A percentile compares a stretch with the other conserved stretches of the same genome.
Evolutionary conservation across 2,888 invertebrate genomes (phyloP).

Genomic region (Calameuta filiformis): DNA sequence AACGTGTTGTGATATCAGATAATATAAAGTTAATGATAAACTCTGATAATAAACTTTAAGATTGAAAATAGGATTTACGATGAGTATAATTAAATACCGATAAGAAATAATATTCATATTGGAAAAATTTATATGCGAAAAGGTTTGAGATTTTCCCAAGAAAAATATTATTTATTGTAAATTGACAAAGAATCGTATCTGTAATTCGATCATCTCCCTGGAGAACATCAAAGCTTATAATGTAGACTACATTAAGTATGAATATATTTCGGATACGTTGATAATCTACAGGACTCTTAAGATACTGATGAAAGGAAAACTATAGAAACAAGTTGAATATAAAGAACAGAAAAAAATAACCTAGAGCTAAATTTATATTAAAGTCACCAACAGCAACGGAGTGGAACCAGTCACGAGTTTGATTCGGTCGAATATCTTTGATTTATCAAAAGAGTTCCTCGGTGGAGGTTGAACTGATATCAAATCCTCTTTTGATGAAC

Average conservation of each 20-base stretch:
- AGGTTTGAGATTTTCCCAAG: neutral
- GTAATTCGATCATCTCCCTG: neutral
- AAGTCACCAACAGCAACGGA: neutral
- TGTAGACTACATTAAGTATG: neutral
- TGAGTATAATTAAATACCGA: neutral
- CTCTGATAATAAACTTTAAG: neutral
- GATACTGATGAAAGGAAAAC: neutral
- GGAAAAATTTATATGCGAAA: neutral
- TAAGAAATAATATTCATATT: neutral
- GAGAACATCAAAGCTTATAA: neutral
- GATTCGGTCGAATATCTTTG: neutral
- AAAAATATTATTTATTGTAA: neutral
- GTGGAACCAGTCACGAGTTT: neutral
- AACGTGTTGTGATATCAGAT: neutral
- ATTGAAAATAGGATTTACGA: neutral
- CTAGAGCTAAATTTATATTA: neutral
- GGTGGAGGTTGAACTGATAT: neutral
- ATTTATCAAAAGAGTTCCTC: neutral
- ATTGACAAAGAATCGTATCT: neutral
- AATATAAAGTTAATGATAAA: neutral
- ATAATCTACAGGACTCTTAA: neutral
- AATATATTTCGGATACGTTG: neutral
- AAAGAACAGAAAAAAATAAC: neutral
- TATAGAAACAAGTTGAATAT: neutral
- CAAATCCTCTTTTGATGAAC: constrained; percentile 8